phyloP scores from a whole-genome alignment of 1,140 invertebrate species.

The Sinella curviseta region DNA sequence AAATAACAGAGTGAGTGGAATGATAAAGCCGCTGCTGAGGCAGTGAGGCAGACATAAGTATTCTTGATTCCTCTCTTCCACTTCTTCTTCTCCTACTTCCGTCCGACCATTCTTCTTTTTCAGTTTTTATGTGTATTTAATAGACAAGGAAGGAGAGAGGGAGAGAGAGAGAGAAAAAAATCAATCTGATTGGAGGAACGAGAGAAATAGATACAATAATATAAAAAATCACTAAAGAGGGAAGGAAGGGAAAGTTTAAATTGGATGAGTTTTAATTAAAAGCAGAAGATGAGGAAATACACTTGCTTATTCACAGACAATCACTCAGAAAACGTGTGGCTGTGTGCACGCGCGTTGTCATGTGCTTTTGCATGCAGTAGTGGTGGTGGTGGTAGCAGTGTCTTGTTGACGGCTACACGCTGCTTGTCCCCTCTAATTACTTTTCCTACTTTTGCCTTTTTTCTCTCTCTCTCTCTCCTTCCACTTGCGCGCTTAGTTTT shows the following conservation, averaged over 20 bases:
- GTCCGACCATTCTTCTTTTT: too few relatives aligned
- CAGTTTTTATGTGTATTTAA: too few relatives aligned
- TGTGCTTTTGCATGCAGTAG: background rate
- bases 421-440: background rate
- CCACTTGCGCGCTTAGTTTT: background rate
- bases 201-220: background rate
- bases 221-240: background rate
- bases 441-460: background rate
- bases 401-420: background rate
- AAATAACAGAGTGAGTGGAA: too few relatives aligned
- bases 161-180: background rate
- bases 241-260: too few relatives aligned
- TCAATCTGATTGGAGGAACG: background rate
- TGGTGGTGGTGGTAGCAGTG: background rate
- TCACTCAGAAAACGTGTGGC: background rate
- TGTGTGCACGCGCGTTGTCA: background rate
- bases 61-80: too few relatives aligned
- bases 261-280: slow-evolving; percentile 16
- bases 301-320: background rate
- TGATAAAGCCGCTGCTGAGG: too few relatives aligned
- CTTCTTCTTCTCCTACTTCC: too few relatives aligned
- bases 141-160: background rate
- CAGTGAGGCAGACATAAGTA: too few relatives aligned
- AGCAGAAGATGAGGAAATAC: background rate
- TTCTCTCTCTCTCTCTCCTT: background rate